Conservation (phyloP, 2,888 invertebrate species). For the Thecophora atra region DNA sequence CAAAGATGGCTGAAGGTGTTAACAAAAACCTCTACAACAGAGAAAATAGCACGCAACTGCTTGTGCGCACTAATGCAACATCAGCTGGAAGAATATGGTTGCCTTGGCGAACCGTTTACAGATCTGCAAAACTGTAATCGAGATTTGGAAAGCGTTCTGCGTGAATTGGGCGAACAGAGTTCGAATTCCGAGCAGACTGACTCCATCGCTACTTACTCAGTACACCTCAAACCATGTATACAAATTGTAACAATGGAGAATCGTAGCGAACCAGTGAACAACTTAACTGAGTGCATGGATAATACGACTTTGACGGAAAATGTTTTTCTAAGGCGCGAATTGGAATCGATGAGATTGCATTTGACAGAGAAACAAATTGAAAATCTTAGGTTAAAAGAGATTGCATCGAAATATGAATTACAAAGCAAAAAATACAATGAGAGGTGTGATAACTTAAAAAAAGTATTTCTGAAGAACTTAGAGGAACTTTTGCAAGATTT, state of each 20-base stretch:
- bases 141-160: slow-evolving; percentile 48
- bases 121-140: slow-evolving; percentile 46
- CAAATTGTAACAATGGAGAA: background rate
- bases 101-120: slow-evolving; percentile 52
- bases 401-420: slow-evolving; percentile 44
- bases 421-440: slow-evolving; percentile 37
- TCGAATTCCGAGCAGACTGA: slow-evolving; percentile 18
- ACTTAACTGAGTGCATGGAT: slow-evolving; percentile 37
- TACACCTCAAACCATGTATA: slow-evolving; percentile 11
- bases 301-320: slow-evolving; percentile 42
- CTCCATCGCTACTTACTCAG: slow-evolving; percentile 16
- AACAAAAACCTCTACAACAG: slow-evolving; percentile 46
- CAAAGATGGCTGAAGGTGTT: slow-evolving; percentile 59
- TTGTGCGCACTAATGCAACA: slow-evolving; percentile 56
- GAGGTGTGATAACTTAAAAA: slow-evolving; percentile 37
- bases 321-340: slow-evolving; percentile 41
- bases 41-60: slow-evolving; percentile 57
- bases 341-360: slow-evolving; percentile 44
- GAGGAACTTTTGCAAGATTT: slow-evolving; percentile 38
- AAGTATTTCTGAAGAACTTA: slow-evolving; percentile 38
- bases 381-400: slow-evolving; percentile 46
- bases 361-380: slow-evolving; percentile 48
- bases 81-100: slow-evolving; percentile 49
- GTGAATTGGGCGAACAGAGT: slow-evolving; percentile 44
- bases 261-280: background rate